phyloP scores from a whole-genome alignment of 2,797 vertebrate genomes.

The Rhabdophis nuchalis region DNA sequence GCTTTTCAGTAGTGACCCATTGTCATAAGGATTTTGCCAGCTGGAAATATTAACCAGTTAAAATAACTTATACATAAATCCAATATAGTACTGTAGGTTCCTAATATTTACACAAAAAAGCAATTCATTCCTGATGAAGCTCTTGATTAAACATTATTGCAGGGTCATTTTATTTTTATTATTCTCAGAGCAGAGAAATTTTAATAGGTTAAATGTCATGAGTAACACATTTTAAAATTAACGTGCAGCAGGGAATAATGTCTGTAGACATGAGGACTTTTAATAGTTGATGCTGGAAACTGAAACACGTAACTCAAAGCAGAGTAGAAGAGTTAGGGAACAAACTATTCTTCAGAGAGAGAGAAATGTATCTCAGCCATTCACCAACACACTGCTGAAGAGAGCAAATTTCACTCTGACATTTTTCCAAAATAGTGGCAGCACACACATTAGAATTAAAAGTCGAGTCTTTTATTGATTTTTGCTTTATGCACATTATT shows the following conservation, averaged over 20 bases:
- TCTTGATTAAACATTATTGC: conserved; percentile 31
- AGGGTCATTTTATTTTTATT: conserved; percentile 17
- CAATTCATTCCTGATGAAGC: conserved; percentile 15
- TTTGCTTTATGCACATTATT: neutral
- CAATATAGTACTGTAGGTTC: neutral
- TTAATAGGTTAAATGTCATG: neutral
- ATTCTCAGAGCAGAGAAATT: neutral
- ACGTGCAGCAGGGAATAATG: neutral
- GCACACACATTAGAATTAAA: conserved; percentile 1
- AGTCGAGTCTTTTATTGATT: neutral
- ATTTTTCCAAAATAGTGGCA: neutral
- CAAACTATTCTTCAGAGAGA: neutral
- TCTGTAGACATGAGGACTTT: neutral
- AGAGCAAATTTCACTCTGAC: neutral
- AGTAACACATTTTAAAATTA: conserved; percentile 1
- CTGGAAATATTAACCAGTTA: conserved; percentile 21
- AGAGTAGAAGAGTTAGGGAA: conserved; percentile 1
- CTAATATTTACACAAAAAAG: neutral
- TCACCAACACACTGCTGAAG: neutral
- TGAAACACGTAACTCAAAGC: neutral
- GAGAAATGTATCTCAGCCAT: neutral
- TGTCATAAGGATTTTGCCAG: neutral
- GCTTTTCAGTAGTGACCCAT: neutral
- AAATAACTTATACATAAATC: conserved; percentile 3
- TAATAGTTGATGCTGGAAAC: conserved; percentile 9